Percentiles rank a stretch among this genome's conserved stretches.
Conservation (phyloP, 2,113 vertebrate genomes). For the Acanthisitta chloris region DNA sequence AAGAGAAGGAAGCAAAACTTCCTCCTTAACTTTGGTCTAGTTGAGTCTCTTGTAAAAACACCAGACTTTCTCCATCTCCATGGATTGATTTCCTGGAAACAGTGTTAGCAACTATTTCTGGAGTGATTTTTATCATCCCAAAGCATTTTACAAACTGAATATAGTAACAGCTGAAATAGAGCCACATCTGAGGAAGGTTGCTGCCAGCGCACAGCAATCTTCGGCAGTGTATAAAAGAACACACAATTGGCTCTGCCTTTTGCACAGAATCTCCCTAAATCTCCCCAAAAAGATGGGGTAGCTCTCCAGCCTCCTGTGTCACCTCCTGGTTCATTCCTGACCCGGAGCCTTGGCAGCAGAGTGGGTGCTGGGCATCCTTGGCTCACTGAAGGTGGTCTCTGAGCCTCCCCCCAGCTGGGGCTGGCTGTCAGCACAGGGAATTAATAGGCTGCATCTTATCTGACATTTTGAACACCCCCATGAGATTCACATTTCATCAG, state of each 20-base stretch:
- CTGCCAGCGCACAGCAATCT: background rate
- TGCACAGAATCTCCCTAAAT: background rate
- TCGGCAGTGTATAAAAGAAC: background rate
- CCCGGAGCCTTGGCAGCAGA: rapidly evolving
- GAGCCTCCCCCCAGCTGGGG: background rate
- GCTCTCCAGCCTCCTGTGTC: background rate
- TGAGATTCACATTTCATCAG: background rate
- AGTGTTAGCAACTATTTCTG: slow-evolving; percentile 25
- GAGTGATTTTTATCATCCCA: slow-evolving; percentile 19
- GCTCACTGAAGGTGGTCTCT: rapidly evolving
- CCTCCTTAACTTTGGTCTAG: background rate
- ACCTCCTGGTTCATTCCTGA: background rate
- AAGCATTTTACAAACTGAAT: slow-evolving; percentile 23
- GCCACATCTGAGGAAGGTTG: background rate
- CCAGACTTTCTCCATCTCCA: background rate
- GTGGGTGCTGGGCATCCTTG: background rate
- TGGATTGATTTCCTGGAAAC: background rate
- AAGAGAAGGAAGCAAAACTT: background rate
- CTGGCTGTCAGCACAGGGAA: background rate
- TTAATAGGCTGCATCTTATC: background rate
- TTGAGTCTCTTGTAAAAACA: background rate
- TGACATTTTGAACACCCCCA: background rate
- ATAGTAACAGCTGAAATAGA: background rate
- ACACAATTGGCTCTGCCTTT: background rate
- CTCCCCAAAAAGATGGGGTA: background rate